Base-by-base conservation (phyloP, 2,797 vertebrate genomes). In the Macropus fuliginosus region DNA sequence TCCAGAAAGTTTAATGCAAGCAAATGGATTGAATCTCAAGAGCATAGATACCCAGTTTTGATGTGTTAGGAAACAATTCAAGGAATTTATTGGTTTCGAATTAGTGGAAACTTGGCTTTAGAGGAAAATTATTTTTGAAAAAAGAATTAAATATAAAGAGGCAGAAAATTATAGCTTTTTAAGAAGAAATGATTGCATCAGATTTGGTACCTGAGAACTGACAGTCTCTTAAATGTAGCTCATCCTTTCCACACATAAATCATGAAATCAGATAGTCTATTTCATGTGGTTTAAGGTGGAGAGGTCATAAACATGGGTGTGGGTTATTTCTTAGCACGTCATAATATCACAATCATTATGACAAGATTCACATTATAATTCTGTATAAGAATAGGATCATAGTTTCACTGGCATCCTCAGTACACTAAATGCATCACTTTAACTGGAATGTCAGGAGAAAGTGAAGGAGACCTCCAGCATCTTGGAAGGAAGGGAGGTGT, bases 81-180 rank as follows among this genome's bases (percentile, higher is more conserved):
- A 92, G 89, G 1, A 40, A 10, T 91, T 92, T 94, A 59, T 94
- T 91, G 87, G 62, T 27, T 91, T 91, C 59, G 91, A 56, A 94
- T 96, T 62, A 94, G 59, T n/a, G 55, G 8, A 91, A 95, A 34
- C 52, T 92, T 94, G n/a, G n/a, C n/a, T n/a, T n/a, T 31, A 2
- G 29, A 62, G 55, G 59, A 46, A 87, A 95, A 91, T 28, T 40
- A 59, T 91, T 54, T 91, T 95, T 92, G 62, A 34, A 62, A 90
- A 59, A 55, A 62, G 12, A 91, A 34, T 18, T 55, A 55, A 5
- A 2, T 91, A n/a, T 34, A 5, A 59, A 59, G 29, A 91, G 59
- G 52, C 21, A 5, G 91, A 59, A 94, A 92, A 91, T 46, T 52
- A 34, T 54, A 87, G 28, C 34, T 91, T 2, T 0, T 92, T 6